Base-by-base conservation (phyloP, 1,140 invertebrate species). In the Heterodera schachtii region DNA sequence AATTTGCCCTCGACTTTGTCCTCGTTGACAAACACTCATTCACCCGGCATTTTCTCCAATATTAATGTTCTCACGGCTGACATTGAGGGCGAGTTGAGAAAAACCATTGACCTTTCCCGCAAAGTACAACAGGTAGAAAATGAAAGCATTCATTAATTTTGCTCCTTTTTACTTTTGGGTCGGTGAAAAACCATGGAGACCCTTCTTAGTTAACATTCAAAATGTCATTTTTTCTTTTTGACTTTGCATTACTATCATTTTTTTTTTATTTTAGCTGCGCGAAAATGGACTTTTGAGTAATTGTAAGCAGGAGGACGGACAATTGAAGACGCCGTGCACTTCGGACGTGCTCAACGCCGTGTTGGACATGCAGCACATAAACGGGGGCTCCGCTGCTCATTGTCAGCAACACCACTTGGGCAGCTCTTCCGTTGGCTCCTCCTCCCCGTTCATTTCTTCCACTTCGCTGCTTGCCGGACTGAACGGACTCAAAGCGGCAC, bases 271-370 rank as follows among this genome's bases (percentile, higher is more conserved):
- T 77, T 57, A 85, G 85, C 70, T 86, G 41, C 85, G 85, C 19
- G 85, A 87, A 73, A 83, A 74, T 66, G 71, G 82, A 9, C 41
- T 66, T n/a, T 46, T 83, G 19, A 75, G 70, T n/a, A 31, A 31
- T 31, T 31, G 31, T 31, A 85, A 82, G 75, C 75, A 81, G 6
- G 85, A 87, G 60, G 85, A 79, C 21, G 81, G 85, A 73, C 76
- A 78, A 13, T n/a, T 78, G 44, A 78, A 70, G 46, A 84, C 84
- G n/a, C 85, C 85, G 43, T 82, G 85, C 44, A 86, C 85, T 3
- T 85, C 85, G 31, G 85, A 86, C 75, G 85, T 86, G 19, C 49
- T 86, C 6, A 85, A 86, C 57, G 85, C 83, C 16, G 85, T 86
- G 16, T 70, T 86, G 6, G 85, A 86, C 52, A 85, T 86, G 86